Conservation (phyloP, 2,113 vertebrate genomes). For the Burhinus bistriatus region DNA sequence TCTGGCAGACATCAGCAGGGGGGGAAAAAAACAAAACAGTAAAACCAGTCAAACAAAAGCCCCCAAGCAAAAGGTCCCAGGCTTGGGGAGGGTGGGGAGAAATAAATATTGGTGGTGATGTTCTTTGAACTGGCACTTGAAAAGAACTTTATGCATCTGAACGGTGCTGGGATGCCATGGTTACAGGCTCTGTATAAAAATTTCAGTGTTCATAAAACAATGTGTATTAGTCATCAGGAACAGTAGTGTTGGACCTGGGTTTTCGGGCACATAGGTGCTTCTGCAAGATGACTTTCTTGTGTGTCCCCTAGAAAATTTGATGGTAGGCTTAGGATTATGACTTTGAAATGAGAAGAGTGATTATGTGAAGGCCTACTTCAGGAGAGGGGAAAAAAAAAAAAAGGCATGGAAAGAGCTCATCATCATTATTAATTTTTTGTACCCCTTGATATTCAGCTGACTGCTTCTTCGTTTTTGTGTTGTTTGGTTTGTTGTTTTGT, state of each 20-base stretch:
- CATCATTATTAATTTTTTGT: not conserved
- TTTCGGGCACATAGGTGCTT: not conserved
- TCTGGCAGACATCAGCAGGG: constrained; percentile 11
- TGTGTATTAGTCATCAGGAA: not conserved
- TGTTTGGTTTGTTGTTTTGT: not conserved
- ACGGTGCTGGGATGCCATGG: not conserved
- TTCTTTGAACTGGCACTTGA: not conserved
- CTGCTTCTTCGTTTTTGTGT: not conserved
- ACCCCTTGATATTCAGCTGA: not conserved
- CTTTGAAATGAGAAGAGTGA: not conserved
- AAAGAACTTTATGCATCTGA: not conserved
- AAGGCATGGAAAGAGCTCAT: not conserved
- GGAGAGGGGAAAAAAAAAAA: no score
- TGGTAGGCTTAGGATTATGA: not conserved
- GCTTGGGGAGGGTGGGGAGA: not conserved
- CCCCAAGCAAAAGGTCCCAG: not conserved
- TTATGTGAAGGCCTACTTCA: not conserved
- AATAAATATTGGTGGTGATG: not conserved
- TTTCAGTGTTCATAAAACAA: not conserved
- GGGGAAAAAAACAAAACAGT: not conserved
- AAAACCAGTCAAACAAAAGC: not conserved
- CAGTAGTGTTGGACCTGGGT: not conserved
- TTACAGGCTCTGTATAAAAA: not conserved
- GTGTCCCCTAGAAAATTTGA: not conserved
- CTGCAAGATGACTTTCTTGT: not conserved